Evolutionary conservation across 2,113 vertebrate genomes (phyloP).

Genomic region (Oenanthe oenanthe): DNA sequence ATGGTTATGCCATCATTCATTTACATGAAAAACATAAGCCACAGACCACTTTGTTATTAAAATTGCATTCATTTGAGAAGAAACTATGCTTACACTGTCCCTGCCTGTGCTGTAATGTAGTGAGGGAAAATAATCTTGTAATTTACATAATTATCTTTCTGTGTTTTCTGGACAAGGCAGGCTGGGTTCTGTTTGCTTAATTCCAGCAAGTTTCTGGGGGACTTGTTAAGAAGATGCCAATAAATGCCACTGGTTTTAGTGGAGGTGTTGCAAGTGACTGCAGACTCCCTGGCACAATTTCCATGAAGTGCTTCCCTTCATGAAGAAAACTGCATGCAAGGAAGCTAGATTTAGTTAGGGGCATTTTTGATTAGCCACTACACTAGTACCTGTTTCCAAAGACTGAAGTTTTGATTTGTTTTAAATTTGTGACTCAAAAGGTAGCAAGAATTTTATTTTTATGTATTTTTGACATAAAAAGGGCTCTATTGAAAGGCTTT

Average conservation of each 20-base stretch:
- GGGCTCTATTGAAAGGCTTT: neutral
- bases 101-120: neutral
- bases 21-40: slow-evolving; percentile 55
- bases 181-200: neutral
- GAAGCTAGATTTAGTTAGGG: neutral
- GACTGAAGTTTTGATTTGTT: neutral
- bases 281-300: neutral
- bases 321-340: neutral
- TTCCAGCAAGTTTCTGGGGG: neutral
- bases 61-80: slow-evolving; percentile 26
- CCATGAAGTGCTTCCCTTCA: neutral
- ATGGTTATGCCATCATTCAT: slow-evolving; percentile 61
- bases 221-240: neutral
- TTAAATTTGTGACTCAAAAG: neutral
- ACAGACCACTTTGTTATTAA: slow-evolving; percentile 47
- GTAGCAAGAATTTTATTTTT: neutral
- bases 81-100: neutral
- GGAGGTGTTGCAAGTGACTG: neutral
- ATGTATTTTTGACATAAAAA: neutral
- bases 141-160: neutral
- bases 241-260: neutral
- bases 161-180: neutral
- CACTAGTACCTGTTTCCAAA: neutral
- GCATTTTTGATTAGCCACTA: neutral
- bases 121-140: neutral